These are phyloP conservation scores for Hyperoplus lanceolatus DNA, from an alignment of 2,797 vertebrate species.

Conservation along the genomic window DNA sequence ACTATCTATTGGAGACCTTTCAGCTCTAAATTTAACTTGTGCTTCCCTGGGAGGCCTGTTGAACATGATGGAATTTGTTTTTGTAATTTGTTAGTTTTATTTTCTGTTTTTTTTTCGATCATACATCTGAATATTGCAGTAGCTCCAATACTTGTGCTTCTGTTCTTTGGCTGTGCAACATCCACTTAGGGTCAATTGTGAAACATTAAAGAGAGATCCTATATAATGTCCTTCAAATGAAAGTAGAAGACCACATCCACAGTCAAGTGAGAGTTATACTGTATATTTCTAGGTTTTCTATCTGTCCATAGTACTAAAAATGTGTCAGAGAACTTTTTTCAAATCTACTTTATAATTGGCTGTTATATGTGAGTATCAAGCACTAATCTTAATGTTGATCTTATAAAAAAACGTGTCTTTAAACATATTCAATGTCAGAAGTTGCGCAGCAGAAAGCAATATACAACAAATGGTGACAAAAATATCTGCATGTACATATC, in stretches of 20 bases:
- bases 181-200: neutral
- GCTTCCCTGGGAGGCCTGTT: conserved; percentile 50
- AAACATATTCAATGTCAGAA: neutral
- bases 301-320: neutral
- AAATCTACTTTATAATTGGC: neutral
- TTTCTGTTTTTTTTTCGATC: conserved; percentile 3
- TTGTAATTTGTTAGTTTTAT: neutral
- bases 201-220: neutral
- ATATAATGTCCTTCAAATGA: neutral
- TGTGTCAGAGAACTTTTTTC: too few relatives aligned
- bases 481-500: neutral
- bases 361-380: conserved; percentile 5
- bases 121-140: neutral
- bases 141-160: neutral
- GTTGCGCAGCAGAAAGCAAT: neutral
- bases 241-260: neutral
- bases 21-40: conserved; percentile 44
- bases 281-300: neutral
- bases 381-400: neutral
- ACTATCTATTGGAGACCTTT: neutral
- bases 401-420: neutral
- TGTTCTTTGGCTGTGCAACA: conserved; percentile 1
- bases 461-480: neutral
- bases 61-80: conserved; percentile 41
- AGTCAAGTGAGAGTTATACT: neutral